Evolutionary conservation across 2,888 invertebrate species (phyloP).

Genomic region (Acanthosepion lycidas): DNA sequence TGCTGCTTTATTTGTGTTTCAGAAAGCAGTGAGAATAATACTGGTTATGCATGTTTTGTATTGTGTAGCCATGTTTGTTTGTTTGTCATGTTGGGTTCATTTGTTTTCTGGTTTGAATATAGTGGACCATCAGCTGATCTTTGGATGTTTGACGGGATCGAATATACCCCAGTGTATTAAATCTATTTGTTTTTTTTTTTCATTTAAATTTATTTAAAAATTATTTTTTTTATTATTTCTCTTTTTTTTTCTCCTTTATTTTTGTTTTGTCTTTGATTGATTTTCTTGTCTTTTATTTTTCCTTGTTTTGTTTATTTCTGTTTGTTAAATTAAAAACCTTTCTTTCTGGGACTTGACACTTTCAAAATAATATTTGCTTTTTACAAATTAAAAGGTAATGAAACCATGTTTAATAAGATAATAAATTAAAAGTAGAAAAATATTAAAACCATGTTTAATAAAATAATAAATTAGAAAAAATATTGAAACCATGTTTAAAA

Average conservation of each 20-base stretch:
- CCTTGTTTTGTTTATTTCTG: not conserved
- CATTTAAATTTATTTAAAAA: not conserved
- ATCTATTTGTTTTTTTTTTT: not conserved
- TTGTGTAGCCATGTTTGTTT: not conserved
- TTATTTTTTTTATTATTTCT: not conserved
- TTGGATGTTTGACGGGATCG: no score
- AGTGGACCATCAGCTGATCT: not conserved
- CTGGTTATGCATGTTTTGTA: conserved; percentile 1
- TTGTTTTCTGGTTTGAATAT: not conserved
- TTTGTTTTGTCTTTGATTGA: not conserved
- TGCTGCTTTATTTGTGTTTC: conserved; percentile 33
- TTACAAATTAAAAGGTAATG: no score
- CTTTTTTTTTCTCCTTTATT: not conserved
- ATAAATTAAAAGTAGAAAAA: no score
- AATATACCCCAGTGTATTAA: not conserved
- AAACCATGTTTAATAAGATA: no score
- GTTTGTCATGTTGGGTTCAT: not conserved
- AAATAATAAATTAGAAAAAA: no score
- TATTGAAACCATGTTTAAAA: no score
- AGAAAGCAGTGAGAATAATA: not conserved
- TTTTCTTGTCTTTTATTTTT: not conserved
- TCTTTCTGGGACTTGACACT: not conserved
- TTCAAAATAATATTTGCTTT: not conserved
- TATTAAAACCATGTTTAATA: no score
- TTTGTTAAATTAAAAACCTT: not conserved